Conservation (phyloP, 2,113 vertebrate genomes). For the Donacobius atricapilla region DNA sequence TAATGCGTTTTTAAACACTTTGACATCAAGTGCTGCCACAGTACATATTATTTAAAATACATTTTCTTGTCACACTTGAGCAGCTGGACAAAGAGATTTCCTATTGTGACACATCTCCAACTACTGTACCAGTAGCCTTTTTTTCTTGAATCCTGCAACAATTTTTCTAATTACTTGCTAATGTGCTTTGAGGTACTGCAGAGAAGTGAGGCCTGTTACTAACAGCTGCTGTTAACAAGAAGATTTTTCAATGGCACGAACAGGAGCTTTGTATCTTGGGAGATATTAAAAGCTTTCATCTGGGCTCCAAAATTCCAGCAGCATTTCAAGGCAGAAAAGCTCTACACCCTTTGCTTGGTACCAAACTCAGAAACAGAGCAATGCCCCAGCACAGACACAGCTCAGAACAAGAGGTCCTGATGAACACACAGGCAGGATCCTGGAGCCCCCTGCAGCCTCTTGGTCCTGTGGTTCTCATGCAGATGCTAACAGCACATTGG, state of each 20-base stretch:
- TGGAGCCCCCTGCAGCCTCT: neutral
- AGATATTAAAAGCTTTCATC: neutral
- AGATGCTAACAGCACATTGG: neutral
- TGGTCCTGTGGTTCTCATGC: rapidly evolving
- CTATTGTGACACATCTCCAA: neutral
- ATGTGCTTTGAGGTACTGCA: neutral
- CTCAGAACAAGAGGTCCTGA: rapidly evolving
- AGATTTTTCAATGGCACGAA: neutral
- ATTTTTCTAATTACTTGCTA: neutral
- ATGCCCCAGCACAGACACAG: neutral
- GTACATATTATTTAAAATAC: neutral
- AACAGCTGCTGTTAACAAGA: neutral
- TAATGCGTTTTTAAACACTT: neutral
- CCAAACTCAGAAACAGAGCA: neutral
- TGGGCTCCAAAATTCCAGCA: neutral
- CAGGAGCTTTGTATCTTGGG: neutral
- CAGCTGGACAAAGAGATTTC: neutral
- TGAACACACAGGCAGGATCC: neutral
- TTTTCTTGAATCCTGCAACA: neutral
- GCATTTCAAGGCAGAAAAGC: neutral
- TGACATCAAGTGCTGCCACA: neutral
- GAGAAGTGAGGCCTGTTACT: neutral
- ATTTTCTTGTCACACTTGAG: neutral
- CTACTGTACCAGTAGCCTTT: neutral
- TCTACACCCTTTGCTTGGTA: neutral